Evolutionary conservation across 2,113 vertebrate species (phyloP), one percentile per base, ranked within the genome.

Genomic region (Barnardius zonarius): DNA sequence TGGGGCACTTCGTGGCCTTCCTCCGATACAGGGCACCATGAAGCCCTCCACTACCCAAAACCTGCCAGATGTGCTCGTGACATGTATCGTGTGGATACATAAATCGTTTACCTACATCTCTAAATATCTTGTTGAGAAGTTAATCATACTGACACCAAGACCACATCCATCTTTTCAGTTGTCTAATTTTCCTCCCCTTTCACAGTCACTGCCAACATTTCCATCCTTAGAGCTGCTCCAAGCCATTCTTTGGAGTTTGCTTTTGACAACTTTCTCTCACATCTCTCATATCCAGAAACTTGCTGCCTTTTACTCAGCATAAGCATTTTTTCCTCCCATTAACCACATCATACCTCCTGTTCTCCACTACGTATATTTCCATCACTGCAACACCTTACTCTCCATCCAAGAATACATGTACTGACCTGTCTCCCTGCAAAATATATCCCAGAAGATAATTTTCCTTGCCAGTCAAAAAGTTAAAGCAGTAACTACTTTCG

Each of bases 241-340:
- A 91, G n/a, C 14, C 9, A 6, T 10, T 7, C 7, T 48, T 57
- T 59, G 11, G 15, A 63, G 11, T 62, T 43, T 51, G 10, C 16
- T 86, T 78, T n/a, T 61, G 43, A 43, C 13, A 61, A 3, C 4
- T 39, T 11, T 81, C 61, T 57, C 24, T 51, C 2, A 0, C 39
- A 23, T 30, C 15, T 82, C 30, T 7, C 3, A 7, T 5, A 51
- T 22, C 18, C 48, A 64, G 30, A 85, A 46, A 46, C 7, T 64
- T 82, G 25, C 22, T 75, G 55, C 31, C 33, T 88, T 84, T 91
- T 52, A 46, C 35, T 64, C 70, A 76, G 27, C 20, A 13, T 19
- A 43, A 68, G 12, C 3, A 1, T 14, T 37, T 10, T 6, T 4
- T 1, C 0, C 23, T 17, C 4, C 11, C 35, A 8, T 12, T 4